Percentiles rank a stretch among this genome's conserved stretches.
These are phyloP conservation scores for Chymomyza caudatula DNA, from an alignment of 2,888 invertebrate genomes.

Conservation along the genomic window DNA sequence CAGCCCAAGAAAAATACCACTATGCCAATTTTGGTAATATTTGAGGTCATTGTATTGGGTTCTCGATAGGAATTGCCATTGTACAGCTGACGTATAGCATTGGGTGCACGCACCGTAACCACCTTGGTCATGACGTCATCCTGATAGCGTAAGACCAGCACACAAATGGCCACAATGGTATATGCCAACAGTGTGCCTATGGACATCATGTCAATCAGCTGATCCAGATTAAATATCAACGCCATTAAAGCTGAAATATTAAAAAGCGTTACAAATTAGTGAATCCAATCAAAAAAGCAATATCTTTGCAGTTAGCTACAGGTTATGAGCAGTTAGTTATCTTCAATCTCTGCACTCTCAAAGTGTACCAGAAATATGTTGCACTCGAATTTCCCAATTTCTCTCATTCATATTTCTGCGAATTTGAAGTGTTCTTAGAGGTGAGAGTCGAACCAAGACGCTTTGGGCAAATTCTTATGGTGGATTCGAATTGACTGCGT, in stretches of 20 bases:
- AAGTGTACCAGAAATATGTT: too few relatives aligned
- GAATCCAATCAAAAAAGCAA: too few relatives aligned
- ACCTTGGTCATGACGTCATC: conserved; percentile 71
- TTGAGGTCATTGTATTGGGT: conserved; percentile 83
- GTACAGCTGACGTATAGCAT: conserved; percentile 81
- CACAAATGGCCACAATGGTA: conserved; percentile 93
- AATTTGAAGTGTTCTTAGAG: too few relatives aligned
- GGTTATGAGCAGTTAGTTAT: too few relatives aligned
- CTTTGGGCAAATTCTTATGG: too few relatives aligned
- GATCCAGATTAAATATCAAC: conserved; percentile 91
- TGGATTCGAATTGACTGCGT: too few relatives aligned
- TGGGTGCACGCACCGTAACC: conserved; percentile 68
- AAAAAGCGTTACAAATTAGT: too few relatives aligned
- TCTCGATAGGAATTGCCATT: conserved; percentile 85
- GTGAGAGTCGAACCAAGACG: too few relatives aligned
- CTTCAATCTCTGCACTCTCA: too few relatives aligned
- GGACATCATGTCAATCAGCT: conserved; percentile 97
- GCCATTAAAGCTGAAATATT: conserved; percentile 88
- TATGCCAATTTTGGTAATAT: conserved; percentile 83
- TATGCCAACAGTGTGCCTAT: conserved; percentile 94
- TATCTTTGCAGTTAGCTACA: too few relatives aligned
- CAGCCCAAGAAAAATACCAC: conserved; percentile 80
- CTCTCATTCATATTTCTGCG: too few relatives aligned
- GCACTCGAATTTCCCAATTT: too few relatives aligned
- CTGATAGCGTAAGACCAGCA: conserved; percentile 88